Base-by-base conservation (phyloP, 1,140 invertebrate genomes). In the Agraylea sexmaculata region DNA sequence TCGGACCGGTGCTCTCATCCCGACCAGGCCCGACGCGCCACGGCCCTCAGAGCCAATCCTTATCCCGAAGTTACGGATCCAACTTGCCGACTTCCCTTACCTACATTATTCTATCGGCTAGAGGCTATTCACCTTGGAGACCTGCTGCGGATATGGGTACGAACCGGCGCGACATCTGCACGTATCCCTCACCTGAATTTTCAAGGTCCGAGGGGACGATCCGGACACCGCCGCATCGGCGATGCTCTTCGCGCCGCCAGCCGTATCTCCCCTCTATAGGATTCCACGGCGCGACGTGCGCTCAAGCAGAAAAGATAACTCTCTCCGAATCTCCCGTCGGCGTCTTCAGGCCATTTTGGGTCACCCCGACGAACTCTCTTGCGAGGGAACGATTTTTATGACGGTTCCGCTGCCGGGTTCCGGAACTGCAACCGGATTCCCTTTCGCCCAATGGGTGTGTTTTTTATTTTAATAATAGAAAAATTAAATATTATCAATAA, bases 101-200 rank as follows among this genome's bases (percentile, higher is more conserved):
- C 80, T 83, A 82, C 79, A 83, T 84, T 84, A 74, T 71, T 82
- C 78, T 78, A 83, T 81, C 77, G 73, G 83, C 79, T 78, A 85
- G 80, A 85, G 83, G 79, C 78, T 85, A 68, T 77, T 80, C 71
- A 83, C 80, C 82, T 84, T 79, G 80, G 80, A 85, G 78, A 86
- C 80, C 79, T 80, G 78, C 71, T 84, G 78, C 78, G 76, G 78
- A 75, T 81, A 81, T 80, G 68, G 72, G 76, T 80, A 83, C 77
- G 76, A 75, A 56, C 68, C 63, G 66, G 68, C 65, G 66, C 67
- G 70, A 71, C 59, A 58, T 58, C 67, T 77, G 66, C 71, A 62
- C 75, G 70, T 73, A 62, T 65, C 73, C 71, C 73, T 78, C 74
- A 70, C 72, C 72, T 69, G 73, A 71, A 77, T 80, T 81, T 80